Conservation (phyloP, 1,140 invertebrate species). For the Euglossa dilemma region DNA sequence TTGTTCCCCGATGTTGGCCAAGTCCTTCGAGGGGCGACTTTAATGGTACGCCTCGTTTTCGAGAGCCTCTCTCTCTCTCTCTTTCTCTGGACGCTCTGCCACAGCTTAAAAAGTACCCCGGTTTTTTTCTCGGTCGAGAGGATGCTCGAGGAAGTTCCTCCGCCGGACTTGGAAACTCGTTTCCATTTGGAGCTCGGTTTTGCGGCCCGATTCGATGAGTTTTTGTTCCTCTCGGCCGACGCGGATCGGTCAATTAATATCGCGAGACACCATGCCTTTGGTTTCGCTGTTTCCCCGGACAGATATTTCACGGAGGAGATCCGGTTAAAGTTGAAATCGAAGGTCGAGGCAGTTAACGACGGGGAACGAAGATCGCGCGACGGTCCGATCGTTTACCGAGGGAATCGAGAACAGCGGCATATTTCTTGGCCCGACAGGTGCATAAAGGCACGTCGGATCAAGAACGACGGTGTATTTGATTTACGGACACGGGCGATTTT, state of each 20-base stretch:
- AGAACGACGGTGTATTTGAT: background rate
- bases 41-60: constrained; percentile 20
- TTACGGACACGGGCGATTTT: background rate
- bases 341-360: background rate
- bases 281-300: too few species aligned
- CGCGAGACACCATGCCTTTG: too few species aligned
- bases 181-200: background rate
- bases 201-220: background rate
- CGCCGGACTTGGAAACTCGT: background rate
- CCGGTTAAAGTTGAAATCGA: background rate
- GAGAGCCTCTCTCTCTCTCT: background rate
- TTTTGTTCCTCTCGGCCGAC: background rate
- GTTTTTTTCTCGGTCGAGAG: background rate
- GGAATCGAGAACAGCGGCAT: background rate
- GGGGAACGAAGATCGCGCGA: background rate
- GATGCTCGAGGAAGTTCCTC: background rate
- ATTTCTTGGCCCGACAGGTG: constrained; percentile 8
- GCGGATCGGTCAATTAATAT: too few species aligned
- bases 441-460: constrained; percentile 1
- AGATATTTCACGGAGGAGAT: background rate
- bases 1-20: constrained; percentile 43
- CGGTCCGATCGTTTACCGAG: background rate
- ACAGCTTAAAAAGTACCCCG: background rate
- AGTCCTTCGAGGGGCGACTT: constrained; percentile 3
- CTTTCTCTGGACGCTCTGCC: background rate